Base-by-base conservation (phyloP, 2,888 invertebrate genomes). In the Lochmaea crataegi region DNA sequence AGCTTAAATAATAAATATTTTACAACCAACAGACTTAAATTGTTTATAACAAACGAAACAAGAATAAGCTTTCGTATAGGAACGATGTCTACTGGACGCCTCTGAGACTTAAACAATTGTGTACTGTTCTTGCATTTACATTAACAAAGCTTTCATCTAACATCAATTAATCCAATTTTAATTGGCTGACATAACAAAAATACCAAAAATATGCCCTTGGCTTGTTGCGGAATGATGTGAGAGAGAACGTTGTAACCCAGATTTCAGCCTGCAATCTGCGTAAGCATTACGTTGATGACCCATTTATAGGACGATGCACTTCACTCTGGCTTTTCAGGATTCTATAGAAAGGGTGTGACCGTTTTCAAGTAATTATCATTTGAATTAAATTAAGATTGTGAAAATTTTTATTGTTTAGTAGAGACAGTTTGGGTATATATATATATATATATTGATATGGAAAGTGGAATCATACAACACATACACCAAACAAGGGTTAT, bases 261-360 rank as follows among this genome's bases (percentile, higher is more conserved):
- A 64, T 72, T 48, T 26, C 51, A 32, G 41, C 38, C 58, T 65
- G 57, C 67, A 68, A 68, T 64, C 58, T 64, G 63, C 74, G 74
- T 67, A 64, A 66, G 66, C 67, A 64, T 63, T 71, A 74, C 71
- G 71, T 70, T 16, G 63, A 67, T 69, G 73, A 69, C 68, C 73
- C 45, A 70, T 73, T 73, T 73, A 51, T 14, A 51, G 70, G 65
- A 42, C 63, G 45, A 42, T 66, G 65, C 63, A 56, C 69, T 56
- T 14, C 18, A 38, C 26, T 38, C 26, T 58, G 58, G n/a, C 38
- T 9, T 38, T 10, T 14, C 38, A 14, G 58, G 58, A 56, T 56
- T 57, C 6, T 26, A n/a, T 60, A 2, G 16, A 60, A 60, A 41
- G 60, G 32, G 41, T 10, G n/a, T 10, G 6, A 60, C 14, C 16